phyloP scores from a whole-genome alignment of 2,797 vertebrate species.

The Saxicola maurus region DNA sequence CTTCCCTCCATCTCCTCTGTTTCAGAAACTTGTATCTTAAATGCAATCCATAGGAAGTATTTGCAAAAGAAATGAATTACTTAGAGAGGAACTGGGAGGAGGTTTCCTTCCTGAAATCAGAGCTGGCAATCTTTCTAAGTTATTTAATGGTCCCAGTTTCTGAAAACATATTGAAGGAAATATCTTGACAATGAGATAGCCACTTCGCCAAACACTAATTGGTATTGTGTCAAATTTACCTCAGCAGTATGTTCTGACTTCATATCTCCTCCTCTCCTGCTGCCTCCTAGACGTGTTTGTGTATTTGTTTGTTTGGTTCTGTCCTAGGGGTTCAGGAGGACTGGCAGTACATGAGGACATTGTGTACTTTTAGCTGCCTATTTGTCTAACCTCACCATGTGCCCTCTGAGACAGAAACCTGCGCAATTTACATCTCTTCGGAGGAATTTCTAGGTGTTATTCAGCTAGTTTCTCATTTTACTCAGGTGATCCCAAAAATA shows the following conservation, averaged over 20 bases:
- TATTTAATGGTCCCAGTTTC: conserved; percentile 73
- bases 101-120: conserved; percentile 86
- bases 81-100: conserved; percentile 82
- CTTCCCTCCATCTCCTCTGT: conserved; percentile 11
- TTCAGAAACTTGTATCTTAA: conserved; percentile 48
- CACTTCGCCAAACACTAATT: conserved; percentile 72
- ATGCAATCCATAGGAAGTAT: conserved; percentile 52
- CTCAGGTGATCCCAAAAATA: background rate
- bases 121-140: conserved; percentile 75
- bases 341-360: conserved; percentile 43
- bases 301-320: conserved; percentile 60
- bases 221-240: conserved; percentile 72
- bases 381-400: background rate
- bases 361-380: conserved; percentile 15
- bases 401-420: conserved; percentile 15
- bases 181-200: conserved; percentile 77
- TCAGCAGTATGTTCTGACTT: conserved; percentile 67
- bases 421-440: background rate
- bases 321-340: background rate
- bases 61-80: conserved; percentile 69
- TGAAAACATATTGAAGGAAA: conserved; percentile 80
- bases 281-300: conserved; percentile 17
- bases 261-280: conserved; percentile 43
- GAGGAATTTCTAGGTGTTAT: background rate
- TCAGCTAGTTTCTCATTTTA: background rate